A percentile compares a stretch with the other conserved stretches of the same genome.
Evolutionary conservation across 2,113 vertebrate species (phyloP).

Genomic region (Tretioscincus oriximinensis): DNA sequence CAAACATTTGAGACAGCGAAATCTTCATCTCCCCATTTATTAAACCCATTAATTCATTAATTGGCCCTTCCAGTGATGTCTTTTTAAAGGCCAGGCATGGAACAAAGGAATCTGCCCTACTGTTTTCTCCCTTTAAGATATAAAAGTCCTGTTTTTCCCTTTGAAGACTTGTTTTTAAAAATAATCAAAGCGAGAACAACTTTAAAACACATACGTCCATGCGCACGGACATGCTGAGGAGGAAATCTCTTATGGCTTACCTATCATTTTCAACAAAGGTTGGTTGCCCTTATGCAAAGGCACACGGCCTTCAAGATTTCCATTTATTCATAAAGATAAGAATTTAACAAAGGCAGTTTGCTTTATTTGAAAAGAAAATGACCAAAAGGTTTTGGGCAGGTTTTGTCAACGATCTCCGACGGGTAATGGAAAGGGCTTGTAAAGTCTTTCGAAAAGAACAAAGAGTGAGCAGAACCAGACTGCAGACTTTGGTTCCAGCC

Average conservation of each 20-base stretch:
- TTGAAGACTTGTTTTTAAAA: constrained; percentile 67
- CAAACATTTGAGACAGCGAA: no score
- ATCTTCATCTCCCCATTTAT: no score
- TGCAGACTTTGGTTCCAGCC: no score
- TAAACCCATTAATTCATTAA: constrained; percentile 45
- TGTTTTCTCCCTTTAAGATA: constrained; percentile 62
- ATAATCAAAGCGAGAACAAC: constrained; percentile 61
- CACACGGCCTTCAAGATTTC: constrained; percentile 33
- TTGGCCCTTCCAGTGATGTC: constrained; percentile 40
- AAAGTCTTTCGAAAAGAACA: no score
- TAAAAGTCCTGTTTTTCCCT: constrained; percentile 59
- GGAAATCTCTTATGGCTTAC: constrained; percentile 49
- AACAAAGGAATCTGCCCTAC: constrained; percentile 60
- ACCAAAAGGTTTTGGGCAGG: no score
- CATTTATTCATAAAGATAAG: no score
- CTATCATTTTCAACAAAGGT: constrained; percentile 49
- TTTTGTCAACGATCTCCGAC: no score
- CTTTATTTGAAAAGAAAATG: no score
- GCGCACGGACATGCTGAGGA: constrained; percentile 50
- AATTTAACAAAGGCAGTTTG: no score
- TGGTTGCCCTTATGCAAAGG: constrained; percentile 18
- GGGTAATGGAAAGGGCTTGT: no score
- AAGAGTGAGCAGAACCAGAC: no score
- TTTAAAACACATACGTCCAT: constrained; percentile 31
- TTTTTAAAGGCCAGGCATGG: constrained; percentile 57